Base-by-base conservation (phyloP, 2,797 vertebrate genomes). In the Eulemur coronatus region DNA sequence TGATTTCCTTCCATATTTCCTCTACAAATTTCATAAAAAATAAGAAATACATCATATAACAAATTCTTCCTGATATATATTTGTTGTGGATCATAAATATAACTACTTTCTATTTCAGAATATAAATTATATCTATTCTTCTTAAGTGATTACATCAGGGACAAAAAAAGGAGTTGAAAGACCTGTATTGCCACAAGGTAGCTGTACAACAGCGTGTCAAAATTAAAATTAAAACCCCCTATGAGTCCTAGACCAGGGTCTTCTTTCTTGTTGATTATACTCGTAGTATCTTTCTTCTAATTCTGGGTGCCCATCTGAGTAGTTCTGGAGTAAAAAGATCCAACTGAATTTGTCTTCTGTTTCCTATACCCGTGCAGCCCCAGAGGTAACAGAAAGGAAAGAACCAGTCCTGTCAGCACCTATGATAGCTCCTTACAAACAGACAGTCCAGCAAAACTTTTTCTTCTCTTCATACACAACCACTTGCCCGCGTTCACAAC, bases 171-270 rank as follows among this genome's bases (percentile, higher is more conserved):
- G 43, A 89, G 5, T 8, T 80, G 43, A 69, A 85, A 94, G 43
- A 69, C 17, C 17, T 12, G 13, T 57, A 59, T 67, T 38, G 78
- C 61, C 50, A 89, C 28, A 73, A 72, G 35, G 28, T 26, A 92
- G 69, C 48, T 91, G 52, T 82, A 63, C 5, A 63, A 6, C 15
- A 73, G 63, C 30, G 43, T 3, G 12, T 4, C 26, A 80, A 89
- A 92, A 89, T 89, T 59, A 95, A 89, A 92, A 90, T 80, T n/a
- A 76, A 92, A 80, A 55, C 30, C 43, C 18, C n/a, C 55, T 30
- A 14, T 89, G 72, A 88, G 57, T 76, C 76, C 33, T 52, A 95
- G 65, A 81, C 3, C 73, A 88, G 13, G 26, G 1, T 43, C 46
- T 87, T 84, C 55, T 65, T 89, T 92, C 69, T 84, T 50, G 24